Conservation (phyloP, 2,797 vertebrate species). For the Ficedula albicollis region DNA sequence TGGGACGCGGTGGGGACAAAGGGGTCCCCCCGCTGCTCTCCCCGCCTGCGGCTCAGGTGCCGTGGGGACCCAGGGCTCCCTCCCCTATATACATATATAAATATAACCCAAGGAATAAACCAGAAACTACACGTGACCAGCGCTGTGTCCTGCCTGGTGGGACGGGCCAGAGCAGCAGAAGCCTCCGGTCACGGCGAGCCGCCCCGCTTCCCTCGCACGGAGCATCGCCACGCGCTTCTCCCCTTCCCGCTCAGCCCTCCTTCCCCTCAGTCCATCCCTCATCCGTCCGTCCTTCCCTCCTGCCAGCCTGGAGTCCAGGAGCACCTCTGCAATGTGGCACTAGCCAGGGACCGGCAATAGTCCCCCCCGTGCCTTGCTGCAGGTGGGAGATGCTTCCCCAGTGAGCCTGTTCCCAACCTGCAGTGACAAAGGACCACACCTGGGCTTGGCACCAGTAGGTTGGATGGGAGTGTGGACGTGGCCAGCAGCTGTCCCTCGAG, state of each 20-base stretch:
- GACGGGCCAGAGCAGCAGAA: conserved; percentile 16
- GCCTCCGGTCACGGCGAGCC: not conserved
- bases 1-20: not conserved
- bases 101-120: conserved; percentile 71
- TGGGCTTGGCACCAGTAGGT: not conserved
- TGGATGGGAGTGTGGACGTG: not conserved
- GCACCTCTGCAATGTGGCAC: not conserved
- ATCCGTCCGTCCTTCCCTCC: not conserved
- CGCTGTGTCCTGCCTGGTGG: conserved; percentile 64
- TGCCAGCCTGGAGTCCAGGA: not conserved
- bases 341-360: not conserved
- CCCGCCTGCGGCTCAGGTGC: not conserved
- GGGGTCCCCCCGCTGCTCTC: not conserved
- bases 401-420: not conserved
- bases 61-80: not conserved
- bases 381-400: not conserved
- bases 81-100: conserved; percentile 61
- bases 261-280: not conserved
- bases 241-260: not conserved
- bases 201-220: conserved; percentile 17
- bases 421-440: not conserved
- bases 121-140: conserved; percentile 60
- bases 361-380: not conserved
- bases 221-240: not conserved
- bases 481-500: not conserved